phyloP scores from a whole-genome alignment of 2,888 invertebrate species.

The Microctonus aethiopoides region DNA sequence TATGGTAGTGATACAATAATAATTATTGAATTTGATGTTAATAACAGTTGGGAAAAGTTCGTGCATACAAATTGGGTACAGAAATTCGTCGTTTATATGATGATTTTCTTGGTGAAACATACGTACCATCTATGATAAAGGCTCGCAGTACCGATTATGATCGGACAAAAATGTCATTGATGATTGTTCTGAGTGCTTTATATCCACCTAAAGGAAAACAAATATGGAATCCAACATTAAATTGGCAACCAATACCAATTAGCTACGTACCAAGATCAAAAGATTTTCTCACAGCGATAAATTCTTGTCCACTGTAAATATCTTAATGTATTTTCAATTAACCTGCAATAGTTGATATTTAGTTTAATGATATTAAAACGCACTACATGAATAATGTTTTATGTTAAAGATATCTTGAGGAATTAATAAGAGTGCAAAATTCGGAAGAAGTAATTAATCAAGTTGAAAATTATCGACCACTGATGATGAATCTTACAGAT shows the following conservation, averaged over 20 bases:
- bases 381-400: background rate
- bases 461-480: slow-evolving; percentile 36
- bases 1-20: no score
- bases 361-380: no score
- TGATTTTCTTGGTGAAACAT: slow-evolving; percentile 65
- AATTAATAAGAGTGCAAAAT: slow-evolving; percentile 42
- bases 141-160: slow-evolving; percentile 75
- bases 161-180: slow-evolving; percentile 78
- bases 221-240: slow-evolving; percentile 70
- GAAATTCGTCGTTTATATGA: slow-evolving; percentile 67
- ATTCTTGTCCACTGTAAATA: slow-evolving; percentile 50
- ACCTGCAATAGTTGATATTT: no score
- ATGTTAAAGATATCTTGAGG: slow-evolving; percentile 46
- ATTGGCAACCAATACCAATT: slow-evolving; percentile 74
- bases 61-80: slow-evolving; percentile 67
- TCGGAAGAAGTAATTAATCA: slow-evolving; percentile 35
- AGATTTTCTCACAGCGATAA: slow-evolving; percentile 48
- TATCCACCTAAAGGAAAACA: slow-evolving; percentile 72
- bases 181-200: slow-evolving; percentile 75
- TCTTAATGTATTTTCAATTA: slow-evolving; percentile 1
- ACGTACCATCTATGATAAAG: slow-evolving; percentile 57
- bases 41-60: slow-evolving; percentile 70
- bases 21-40: background rate
- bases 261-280: slow-evolving; percentile 34
- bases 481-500: slow-evolving; percentile 46